These are phyloP conservation scores for Erpornis zantholeuca DNA, from an alignment of 2,113 vertebrate genomes.

Conservation along the genomic window DNA sequence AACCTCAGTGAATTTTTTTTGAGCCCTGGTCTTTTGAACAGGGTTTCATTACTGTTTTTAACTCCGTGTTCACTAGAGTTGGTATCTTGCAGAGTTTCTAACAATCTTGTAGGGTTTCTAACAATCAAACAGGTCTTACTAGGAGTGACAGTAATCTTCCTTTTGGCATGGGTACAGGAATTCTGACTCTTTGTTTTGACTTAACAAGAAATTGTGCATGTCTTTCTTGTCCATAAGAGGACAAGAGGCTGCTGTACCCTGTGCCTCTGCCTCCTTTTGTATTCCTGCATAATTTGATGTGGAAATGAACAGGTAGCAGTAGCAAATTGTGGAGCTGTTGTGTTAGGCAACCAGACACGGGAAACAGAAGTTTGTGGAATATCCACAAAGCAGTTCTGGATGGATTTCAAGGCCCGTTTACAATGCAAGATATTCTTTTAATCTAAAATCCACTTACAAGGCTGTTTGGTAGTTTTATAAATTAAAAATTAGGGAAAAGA, in stretches of 20 bases:
- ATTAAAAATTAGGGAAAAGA: neutral
- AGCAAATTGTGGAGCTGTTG: neutral
- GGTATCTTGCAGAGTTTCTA: neutral
- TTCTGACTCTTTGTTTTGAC: neutral
- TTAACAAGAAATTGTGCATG: neutral
- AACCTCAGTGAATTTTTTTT: no score
- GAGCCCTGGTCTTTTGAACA: neutral
- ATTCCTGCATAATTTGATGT: neutral
- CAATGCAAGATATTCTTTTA: neutral
- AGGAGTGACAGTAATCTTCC: neutral
- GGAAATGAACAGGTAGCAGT: neutral
- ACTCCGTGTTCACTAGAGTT: neutral
- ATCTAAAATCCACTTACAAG: neutral
- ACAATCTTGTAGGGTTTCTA: no score
- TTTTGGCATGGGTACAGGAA: neutral
- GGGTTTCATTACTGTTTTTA: neutral
- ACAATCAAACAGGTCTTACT: neutral
- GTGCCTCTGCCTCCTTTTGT: neutral
- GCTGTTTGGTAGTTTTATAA: neutral
- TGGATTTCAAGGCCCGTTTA: neutral
- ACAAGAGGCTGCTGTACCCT: neutral
- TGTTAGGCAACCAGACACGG: neutral
- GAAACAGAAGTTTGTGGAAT: neutral
- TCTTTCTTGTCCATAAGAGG: neutral
- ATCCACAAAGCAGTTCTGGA: neutral